Base-by-base conservation (phyloP, 53 echinoderm and acorn worm genomes). In the Holothuria leucospilota region DNA sequence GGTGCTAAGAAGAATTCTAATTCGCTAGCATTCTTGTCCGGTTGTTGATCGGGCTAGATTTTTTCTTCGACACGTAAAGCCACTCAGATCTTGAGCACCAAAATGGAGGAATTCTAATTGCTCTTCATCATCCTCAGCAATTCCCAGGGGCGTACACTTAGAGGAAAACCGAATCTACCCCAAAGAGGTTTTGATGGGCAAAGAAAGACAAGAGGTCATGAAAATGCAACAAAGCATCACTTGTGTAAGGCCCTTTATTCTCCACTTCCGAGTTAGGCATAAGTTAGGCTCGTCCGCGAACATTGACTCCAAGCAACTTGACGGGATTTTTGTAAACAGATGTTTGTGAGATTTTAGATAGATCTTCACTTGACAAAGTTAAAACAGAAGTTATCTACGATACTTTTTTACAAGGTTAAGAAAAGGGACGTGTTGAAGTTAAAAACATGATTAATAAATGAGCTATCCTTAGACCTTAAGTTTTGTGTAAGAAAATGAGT, bases 131-230 rank as follows among this genome's bases (percentile, higher is more conserved):
- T 52, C 52, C 51, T 49, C 53, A 52, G 49, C 26, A 15, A 75
- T 75, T 75, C 75, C 75, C 75, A 75, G 49, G 75, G 75, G 75
- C 51, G 28, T 24, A 30, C 75, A n/a, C 75, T 75, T 52, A 52
- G 24, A 49, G 49, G 39, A 27, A 75, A 49, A 39, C 75, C 49
- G 75, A 52, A 52, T 14, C 52, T 24, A 24, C 75, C 75, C 21
- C 9, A 75, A 75, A 75, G 51, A 75, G 75, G 51, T 49, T n/a
- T 49, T 52, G 25, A 75, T 25, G 39, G 51, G 52, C 25, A 75
- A 23, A 74, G 51, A 46, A 51, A 75, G 49, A 75, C 51, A 23
- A 75, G 56, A 56, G 51, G 75, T 49, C 75, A 75, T 75, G 52
- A 75, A 21, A 29, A 75, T 75, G 46, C 75, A 75, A 52, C 46